Conservation (phyloP, 2,113 vertebrate genomes). For the Osmerus mordax region DNA sequence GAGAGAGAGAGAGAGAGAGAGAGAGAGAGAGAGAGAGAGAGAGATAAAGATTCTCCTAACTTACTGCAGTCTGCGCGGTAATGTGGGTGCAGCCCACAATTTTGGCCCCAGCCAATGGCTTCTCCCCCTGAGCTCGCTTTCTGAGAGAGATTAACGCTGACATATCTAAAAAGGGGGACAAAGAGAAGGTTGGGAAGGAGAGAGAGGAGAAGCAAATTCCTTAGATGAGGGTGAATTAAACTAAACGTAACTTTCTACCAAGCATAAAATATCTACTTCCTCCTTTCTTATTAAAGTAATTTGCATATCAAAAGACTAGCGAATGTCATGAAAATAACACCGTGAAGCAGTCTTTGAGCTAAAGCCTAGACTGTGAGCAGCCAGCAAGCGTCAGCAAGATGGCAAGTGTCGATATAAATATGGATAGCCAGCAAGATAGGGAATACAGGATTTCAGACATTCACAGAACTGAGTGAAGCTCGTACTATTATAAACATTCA, state of each 20-base stretch:
- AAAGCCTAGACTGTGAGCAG: background rate
- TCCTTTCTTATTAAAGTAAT: too few relatives aligned
- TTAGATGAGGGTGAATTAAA: too few relatives aligned
- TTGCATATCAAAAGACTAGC: too few relatives aligned
- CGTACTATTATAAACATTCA: background rate
- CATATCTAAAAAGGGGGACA: slow-evolving; percentile 81
- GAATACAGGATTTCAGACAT: background rate
- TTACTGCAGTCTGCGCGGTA: slow-evolving; percentile 96
- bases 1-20: background rate
- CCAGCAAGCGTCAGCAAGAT: background rate
- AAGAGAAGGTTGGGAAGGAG: background rate
- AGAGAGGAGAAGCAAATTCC: background rate
- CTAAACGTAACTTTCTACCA: too few relatives aligned
- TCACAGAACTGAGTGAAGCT: background rate
- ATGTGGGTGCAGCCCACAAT: slow-evolving; percentile 98
- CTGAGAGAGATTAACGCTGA: slow-evolving; percentile 94
- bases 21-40: background rate
- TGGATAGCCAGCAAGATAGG: background rate
- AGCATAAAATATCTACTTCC: too few relatives aligned
- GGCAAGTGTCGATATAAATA: background rate
- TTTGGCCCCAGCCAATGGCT: slow-evolving; percentile 95
- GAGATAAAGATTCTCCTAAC: slow-evolving; percentile 28
- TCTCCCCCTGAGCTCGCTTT: slow-evolving; percentile 97
- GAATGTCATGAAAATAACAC: too few relatives aligned
- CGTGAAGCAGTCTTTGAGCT: too few relatives aligned